Conservation (phyloP, 2,797 vertebrate genomes). For the Podargus strigoides region DNA sequence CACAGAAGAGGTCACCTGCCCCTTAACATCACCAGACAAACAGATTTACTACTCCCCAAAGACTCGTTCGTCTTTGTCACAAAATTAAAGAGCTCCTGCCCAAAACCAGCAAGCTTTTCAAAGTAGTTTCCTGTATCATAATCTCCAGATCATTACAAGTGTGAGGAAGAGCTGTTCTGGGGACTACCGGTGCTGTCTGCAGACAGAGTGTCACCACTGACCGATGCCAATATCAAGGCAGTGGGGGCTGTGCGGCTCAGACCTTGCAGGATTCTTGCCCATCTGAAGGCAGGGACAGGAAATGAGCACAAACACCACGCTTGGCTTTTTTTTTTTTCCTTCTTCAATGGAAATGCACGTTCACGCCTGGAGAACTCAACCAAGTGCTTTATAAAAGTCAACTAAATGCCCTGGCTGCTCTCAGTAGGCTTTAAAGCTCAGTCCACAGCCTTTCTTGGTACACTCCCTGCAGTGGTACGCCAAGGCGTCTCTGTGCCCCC, state of each 20-base stretch:
- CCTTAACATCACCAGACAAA: slow-evolving; percentile 70
- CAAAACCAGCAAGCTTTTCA: slow-evolving; percentile 64
- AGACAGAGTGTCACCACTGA: slow-evolving; percentile 70
- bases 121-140: slow-evolving; percentile 74
- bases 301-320: slow-evolving; percentile 56
- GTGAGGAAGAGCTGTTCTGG: slow-evolving; percentile 67
- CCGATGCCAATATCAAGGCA: slow-evolving; percentile 33
- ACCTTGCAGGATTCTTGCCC: not conserved
- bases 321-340: not conserved
- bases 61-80: slow-evolving; percentile 70
- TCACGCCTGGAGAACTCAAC: not conserved
- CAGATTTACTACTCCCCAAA: slow-evolving; percentile 68
- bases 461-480: not conserved
- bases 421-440: not conserved
- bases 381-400: not conserved
- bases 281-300: slow-evolving; percentile 74
- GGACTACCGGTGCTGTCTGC: slow-evolving; percentile 18
- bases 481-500: not conserved
- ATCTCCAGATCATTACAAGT: slow-evolving; percentile 72
- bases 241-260: slow-evolving; percentile 17
- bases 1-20: slow-evolving; percentile 67
- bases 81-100: slow-evolving; percentile 73
- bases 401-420: not conserved
- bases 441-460: not conserved
- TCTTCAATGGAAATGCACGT: not conserved